These are phyloP conservation scores for Uloborus plumipes DNA, from an alignment of 2,888 invertebrate species.

Conservation along the genomic window DNA sequence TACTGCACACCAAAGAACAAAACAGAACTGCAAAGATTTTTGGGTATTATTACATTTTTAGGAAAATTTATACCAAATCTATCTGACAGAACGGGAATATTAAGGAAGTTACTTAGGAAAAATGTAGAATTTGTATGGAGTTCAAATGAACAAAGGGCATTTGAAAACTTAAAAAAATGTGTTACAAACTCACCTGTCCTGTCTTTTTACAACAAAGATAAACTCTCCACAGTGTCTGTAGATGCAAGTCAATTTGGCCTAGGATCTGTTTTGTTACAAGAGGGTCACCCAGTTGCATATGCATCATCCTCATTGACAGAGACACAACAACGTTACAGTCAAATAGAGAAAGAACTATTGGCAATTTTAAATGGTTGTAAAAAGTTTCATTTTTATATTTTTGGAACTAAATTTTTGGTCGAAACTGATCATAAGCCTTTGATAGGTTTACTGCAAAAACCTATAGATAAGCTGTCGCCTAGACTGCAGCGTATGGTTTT, in stretches of 20 bases:
- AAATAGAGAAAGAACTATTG: conserved; percentile 48
- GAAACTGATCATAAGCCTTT: conserved; percentile 44
- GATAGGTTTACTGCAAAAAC: conserved; percentile 10
- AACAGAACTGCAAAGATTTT: conserved; percentile 37
- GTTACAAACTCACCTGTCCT: conserved; percentile 6
- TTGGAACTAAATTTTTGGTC: conserved; percentile 16
- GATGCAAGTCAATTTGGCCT: conserved; percentile 32
- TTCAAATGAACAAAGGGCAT: not conserved
- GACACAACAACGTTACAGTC: conserved; percentile 35
- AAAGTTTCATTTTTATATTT: conserved; percentile 16
- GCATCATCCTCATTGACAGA: conserved; percentile 24
- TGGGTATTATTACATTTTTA: conserved; percentile 54
- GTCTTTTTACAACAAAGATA: conserved; percentile 1
- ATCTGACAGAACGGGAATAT: not conserved
- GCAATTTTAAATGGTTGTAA: conserved; percentile 12
- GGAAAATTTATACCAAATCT: conserved; percentile 29
- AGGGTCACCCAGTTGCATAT: conserved; percentile 12
- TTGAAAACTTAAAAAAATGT: conserved; percentile 13
- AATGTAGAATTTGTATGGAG: conserved; percentile 10
- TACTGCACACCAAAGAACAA: conserved; percentile 21
- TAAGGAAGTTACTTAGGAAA: conserved; percentile 16
- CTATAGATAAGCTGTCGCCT: conserved; percentile 6
- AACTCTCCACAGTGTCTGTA: not conserved
- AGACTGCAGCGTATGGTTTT: conserved; percentile 30
- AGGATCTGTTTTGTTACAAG: conserved; percentile 29